These are phyloP conservation scores for Scaptomyza parva DNA, from an alignment of 2,888 invertebrate genomes.

Conservation along the genomic window DNA sequence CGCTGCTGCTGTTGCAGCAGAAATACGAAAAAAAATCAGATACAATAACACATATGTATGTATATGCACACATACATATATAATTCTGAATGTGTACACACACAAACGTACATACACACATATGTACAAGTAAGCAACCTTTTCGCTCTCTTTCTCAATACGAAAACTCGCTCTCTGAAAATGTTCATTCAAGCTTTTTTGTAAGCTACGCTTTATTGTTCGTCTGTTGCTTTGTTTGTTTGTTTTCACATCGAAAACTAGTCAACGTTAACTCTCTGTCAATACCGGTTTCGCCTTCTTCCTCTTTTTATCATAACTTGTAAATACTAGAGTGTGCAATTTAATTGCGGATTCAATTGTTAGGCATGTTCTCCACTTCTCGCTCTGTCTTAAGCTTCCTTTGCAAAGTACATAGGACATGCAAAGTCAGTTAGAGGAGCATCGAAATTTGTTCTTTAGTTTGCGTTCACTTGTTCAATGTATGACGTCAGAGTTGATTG, in stretches of 20 bases:
- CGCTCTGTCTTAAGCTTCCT: not conserved
- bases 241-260: slow-evolving; percentile 67
- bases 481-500: slow-evolving; percentile 75
- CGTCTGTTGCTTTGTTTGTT: slow-evolving; percentile 69
- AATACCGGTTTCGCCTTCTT: slow-evolving; percentile 66
- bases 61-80: not conserved
- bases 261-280: slow-evolving; percentile 49
- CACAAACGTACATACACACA: slow-evolving; percentile 10
- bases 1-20: slow-evolving; percentile 28
- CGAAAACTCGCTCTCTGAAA: slow-evolving; percentile 28
- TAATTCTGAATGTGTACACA: slow-evolving; percentile 3
- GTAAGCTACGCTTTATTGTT: slow-evolving; percentile 66
- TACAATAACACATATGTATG: slow-evolving; percentile 7
- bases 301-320: slow-evolving; percentile 40
- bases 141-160: slow-evolving; percentile 28
- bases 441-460: slow-evolving; percentile 44
- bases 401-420: slow-evolving; percentile 46
- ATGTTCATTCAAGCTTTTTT: slow-evolving; percentile 59
- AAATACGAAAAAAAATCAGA: slow-evolving; percentile 34
- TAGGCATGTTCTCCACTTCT: slow-evolving; percentile 28
- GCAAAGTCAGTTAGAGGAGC: slow-evolving; percentile 54
- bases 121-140: slow-evolving; percentile 27
- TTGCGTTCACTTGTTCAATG: slow-evolving; percentile 55
- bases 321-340: slow-evolving; percentile 61
- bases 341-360: slow-evolving; percentile 76